These are phyloP conservation scores for Pachyrhynchus sulphureomaculatus DNA, from an alignment of 1,140 invertebrate genomes.

Conservation along the genomic window DNA sequence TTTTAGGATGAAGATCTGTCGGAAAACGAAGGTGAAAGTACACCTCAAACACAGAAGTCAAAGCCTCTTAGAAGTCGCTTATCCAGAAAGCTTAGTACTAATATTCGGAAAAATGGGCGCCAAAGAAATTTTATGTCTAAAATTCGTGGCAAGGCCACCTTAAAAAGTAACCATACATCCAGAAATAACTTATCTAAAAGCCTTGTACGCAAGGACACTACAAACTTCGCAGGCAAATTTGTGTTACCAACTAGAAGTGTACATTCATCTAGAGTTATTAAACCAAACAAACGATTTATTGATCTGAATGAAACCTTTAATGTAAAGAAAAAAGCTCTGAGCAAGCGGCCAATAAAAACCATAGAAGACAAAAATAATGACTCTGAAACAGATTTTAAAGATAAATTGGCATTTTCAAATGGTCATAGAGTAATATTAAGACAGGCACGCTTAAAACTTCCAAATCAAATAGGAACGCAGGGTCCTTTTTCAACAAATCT, in stretches of 20 bases:
- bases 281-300: slow-evolving; percentile 84
- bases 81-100: slow-evolving; percentile 39
- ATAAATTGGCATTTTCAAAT: slow-evolving; percentile 55
- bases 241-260: slow-evolving; percentile 79
- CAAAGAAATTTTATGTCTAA: slow-evolving; percentile 41
- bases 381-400: slow-evolving; percentile 42
- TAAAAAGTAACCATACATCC: slow-evolving; percentile 43
- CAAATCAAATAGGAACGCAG: slow-evolving; percentile 59
- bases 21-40: slow-evolving; percentile 36
- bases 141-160: slow-evolving; percentile 34
- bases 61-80: slow-evolving; percentile 35
- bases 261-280: slow-evolving; percentile 87
- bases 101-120: slow-evolving; percentile 34
- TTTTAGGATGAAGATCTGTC: slow-evolving; percentile 38
- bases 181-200: slow-evolving; percentile 47
- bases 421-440: slow-evolving; percentile 67
- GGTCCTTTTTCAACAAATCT: slow-evolving; percentile 64
- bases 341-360: slow-evolving; percentile 43
- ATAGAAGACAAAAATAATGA: slow-evolving; percentile 37
- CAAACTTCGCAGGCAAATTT: slow-evolving; percentile 67
- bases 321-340: slow-evolving; percentile 44
- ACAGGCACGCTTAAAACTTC: slow-evolving; percentile 68
- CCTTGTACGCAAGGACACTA: slow-evolving; percentile 50
- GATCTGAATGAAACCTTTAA: slow-evolving; percentile 48
- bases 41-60: slow-evolving; percentile 32